A percentile compares a stretch with the other conserved stretches of the same genome.
Evolutionary conservation across 2,797 vertebrate species (phyloP).

Genomic region (Phataginus tetradactyla): DNA sequence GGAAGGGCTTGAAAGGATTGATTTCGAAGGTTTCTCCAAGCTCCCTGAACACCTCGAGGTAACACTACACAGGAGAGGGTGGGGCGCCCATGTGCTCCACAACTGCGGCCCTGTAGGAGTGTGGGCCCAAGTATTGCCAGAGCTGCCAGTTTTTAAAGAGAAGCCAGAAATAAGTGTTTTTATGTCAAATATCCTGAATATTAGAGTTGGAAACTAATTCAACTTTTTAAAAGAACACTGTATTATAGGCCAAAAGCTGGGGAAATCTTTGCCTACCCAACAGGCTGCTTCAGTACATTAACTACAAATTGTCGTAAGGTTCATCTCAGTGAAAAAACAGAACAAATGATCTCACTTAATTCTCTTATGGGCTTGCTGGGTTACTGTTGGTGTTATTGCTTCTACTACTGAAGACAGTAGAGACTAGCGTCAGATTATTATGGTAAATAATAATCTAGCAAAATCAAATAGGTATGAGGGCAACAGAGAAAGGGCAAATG

Average conservation of each 20-base stretch:
- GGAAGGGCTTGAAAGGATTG: not conserved
- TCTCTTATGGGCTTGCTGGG: not conserved
- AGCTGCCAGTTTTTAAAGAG: slow-evolving; percentile 24
- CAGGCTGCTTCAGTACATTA: not conserved
- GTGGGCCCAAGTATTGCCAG: not conserved
- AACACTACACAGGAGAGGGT: not conserved
- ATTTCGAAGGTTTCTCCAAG: not conserved
- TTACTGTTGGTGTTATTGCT: not conserved
- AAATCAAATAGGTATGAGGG: not conserved
- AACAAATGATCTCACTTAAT: not conserved
- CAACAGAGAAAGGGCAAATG: not conserved
- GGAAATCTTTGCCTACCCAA: slow-evolving; percentile 11
- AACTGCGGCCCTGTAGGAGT: accelerated
- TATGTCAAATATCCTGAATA: slow-evolving; percentile 24
- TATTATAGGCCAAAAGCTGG: not conserved
- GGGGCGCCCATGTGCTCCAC: not conserved
- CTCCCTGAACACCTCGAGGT: not conserved
- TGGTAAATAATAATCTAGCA: not conserved
- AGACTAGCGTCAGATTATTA: not conserved
- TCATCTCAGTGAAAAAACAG: slow-evolving; percentile 49
- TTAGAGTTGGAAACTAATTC: slow-evolving; percentile 54
- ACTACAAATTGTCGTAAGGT: slow-evolving; percentile 38
- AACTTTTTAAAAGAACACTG: slow-evolving; percentile 11
- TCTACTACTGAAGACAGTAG: not conserved
- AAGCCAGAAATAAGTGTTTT: slow-evolving; percentile 39